Percentiles rank a stretch among this genome's conserved stretches.
Evolutionary conservation across 2,888 invertebrate genomes (phyloP).

Genomic region (Psylliodes chrysocephalus): DNA sequence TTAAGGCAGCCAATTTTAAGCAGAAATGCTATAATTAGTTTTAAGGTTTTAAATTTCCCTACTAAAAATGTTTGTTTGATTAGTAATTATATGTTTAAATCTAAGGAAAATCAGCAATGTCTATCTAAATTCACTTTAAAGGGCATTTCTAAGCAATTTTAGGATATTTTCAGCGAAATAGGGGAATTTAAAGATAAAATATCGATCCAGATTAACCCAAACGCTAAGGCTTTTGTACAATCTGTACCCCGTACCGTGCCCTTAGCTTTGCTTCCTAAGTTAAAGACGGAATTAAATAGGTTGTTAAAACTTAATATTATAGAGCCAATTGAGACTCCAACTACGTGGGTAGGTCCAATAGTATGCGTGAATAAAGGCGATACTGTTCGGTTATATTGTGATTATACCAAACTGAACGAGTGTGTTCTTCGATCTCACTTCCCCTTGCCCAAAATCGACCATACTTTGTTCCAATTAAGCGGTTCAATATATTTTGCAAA

Average conservation of each 20-base stretch:
- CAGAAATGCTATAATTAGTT: too few relatives aligned
- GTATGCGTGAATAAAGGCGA: constrained; percentile 34
- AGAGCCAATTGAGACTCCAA: too few relatives aligned
- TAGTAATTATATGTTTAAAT: too few relatives aligned
- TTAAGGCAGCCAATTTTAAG: too few relatives aligned
- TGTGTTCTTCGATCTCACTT: constrained; percentile 40
- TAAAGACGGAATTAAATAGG: constrained; percentile 26
- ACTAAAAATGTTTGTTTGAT: too few relatives aligned
- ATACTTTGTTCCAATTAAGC: constrained; percentile 41
- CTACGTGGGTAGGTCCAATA: constrained; percentile 34
- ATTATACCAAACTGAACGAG: constrained; percentile 40
- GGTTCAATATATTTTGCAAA: constrained; percentile 46
- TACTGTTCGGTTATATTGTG: constrained; percentile 23
- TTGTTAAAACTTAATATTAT: too few relatives aligned
- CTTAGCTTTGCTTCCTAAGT: constrained; percentile 28
- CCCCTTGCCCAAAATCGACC: constrained; percentile 48
- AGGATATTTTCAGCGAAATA: too few relatives aligned
- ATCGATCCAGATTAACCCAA: constrained; percentile 6
- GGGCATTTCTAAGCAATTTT: not conserved
- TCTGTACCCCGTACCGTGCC: constrained; percentile 27
- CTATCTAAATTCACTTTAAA: too few relatives aligned
- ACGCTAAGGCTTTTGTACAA: constrained; percentile 22
- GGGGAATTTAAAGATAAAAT: too few relatives aligned
- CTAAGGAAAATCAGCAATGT: too few relatives aligned
- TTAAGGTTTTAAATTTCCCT: too few relatives aligned